Conservation (phyloP, 23 tunicate species). For the Diplosoma virens region DNA sequence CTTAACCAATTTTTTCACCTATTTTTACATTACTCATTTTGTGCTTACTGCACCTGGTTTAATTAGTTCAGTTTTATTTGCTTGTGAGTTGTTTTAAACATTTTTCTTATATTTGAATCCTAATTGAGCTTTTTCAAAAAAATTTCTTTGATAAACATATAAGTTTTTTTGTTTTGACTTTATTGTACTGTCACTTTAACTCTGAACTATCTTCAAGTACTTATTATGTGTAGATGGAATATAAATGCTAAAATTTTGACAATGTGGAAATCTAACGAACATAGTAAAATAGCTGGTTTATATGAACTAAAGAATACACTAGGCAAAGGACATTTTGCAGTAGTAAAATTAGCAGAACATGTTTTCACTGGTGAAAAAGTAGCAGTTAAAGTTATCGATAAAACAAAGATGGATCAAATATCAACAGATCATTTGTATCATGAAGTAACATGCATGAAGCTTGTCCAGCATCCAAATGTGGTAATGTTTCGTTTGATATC, state of each 20-base stretch:
- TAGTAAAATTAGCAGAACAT: conserved; percentile 94
- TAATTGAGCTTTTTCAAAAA: no score
- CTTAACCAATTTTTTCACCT: no score
- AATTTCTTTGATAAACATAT: no score
- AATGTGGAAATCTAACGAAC: conserved; percentile 73
- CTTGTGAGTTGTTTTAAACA: no score
- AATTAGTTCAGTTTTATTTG: no score
- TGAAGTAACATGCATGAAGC: conserved; percentile 97
- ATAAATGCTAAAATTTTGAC: background rate
- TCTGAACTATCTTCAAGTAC: no score
- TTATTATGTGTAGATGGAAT: conserved; percentile 1
- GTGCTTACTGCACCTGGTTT: no score
- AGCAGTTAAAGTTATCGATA: conserved; percentile 95
- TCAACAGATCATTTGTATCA: conserved; percentile 90
- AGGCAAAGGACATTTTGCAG: conserved; percentile 96
- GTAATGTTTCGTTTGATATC: conserved; percentile 48
- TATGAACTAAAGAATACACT: conserved; percentile 89
- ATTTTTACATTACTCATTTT: no score
- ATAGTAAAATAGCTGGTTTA: conserved; percentile 56
- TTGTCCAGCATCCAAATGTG: conserved; percentile 99
- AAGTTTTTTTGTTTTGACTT: no score
- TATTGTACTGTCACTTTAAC: no score
- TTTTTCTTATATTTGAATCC: no score
- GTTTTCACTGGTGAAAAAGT: conserved; percentile 93
- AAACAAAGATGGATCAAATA: conserved; percentile 85